A percentile compares a stretch with the other conserved stretches of the same genome.
These are phyloP conservation scores for Bombus cullumanus DNA, from an alignment of 1,140 invertebrate genomes.

Conservation along the genomic window DNA sequence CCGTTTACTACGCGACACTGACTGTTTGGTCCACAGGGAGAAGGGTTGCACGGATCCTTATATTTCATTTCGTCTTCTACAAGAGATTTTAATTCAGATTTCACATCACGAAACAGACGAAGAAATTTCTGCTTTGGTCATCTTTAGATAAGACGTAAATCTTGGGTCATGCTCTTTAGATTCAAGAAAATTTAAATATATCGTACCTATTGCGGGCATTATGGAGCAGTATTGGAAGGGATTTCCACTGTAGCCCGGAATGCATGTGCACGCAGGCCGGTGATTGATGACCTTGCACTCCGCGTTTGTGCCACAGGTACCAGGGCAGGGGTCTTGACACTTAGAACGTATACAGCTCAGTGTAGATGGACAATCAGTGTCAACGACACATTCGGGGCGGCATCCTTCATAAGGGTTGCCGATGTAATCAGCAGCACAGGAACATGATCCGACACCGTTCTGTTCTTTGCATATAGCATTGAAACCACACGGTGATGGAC, in stretches of 20 bases:
- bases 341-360: conserved; percentile 86
- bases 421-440: conserved; percentile 87
- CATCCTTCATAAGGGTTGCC: conserved; percentile 82
- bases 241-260: conserved; percentile 86
- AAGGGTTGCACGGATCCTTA: conserved; percentile 83
- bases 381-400: conserved; percentile 88
- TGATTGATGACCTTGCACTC: conserved; percentile 89
- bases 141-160: no score
- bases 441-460: conserved; percentile 83
- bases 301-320: conserved; percentile 87
- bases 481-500: conserved; percentile 88
- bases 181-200: accelerated
- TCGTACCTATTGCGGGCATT: conserved; percentile 61
- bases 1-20: no score
- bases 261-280: conserved; percentile 88
- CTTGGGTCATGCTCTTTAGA: accelerated
- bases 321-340: conserved; percentile 85
- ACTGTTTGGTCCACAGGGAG: no score
- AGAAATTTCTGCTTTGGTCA: no score
- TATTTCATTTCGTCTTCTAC: no score
- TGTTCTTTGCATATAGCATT: conserved; percentile 83
- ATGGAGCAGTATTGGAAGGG: not conserved
- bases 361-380: conserved; percentile 86
- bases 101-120: accelerated
- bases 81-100: accelerated